phyloP scores from a whole-genome alignment of 2,888 invertebrate species.

The Teleogryllus oceanicus region DNA sequence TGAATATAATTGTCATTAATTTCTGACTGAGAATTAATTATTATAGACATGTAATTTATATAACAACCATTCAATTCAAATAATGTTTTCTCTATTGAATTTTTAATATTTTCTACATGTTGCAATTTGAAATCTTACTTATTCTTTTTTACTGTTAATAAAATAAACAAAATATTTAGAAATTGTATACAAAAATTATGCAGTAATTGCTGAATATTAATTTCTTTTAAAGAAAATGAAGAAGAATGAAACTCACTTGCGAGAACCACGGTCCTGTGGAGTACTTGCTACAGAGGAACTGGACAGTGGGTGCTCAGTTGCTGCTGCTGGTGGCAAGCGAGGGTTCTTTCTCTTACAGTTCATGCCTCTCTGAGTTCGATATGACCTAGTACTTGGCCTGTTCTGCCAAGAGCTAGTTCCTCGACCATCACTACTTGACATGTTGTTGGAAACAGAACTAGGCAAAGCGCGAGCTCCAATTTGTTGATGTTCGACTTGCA shows the following conservation, averaged over 20 bases:
- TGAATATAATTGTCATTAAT: too few relatives aligned
- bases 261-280: not conserved
- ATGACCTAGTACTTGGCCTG: not conserved
- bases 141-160: too few relatives aligned
- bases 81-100: too few relatives aligned
- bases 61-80: too few relatives aligned
- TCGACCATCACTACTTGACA: not conserved
- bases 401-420: not conserved
- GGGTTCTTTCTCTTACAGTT: constrained; percentile 4
- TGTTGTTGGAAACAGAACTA: not conserved
- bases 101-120: too few relatives aligned
- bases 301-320: not conserved
- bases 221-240: not conserved
- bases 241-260: not conserved
- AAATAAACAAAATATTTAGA: too few relatives aligned
- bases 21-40: too few relatives aligned
- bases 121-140: too few relatives aligned
- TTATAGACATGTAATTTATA: too few relatives aligned
- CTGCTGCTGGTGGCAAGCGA: not conserved
- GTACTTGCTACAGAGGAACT: not conserved
- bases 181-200: too few relatives aligned
- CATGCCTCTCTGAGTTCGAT: constrained; percentile 1
- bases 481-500: not conserved
- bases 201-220: too few relatives aligned
- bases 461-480: not conserved